These are phyloP conservation scores for Chelonus formosanus DNA, from an alignment of 2,888 invertebrate species.

Conservation along the genomic window DNA sequence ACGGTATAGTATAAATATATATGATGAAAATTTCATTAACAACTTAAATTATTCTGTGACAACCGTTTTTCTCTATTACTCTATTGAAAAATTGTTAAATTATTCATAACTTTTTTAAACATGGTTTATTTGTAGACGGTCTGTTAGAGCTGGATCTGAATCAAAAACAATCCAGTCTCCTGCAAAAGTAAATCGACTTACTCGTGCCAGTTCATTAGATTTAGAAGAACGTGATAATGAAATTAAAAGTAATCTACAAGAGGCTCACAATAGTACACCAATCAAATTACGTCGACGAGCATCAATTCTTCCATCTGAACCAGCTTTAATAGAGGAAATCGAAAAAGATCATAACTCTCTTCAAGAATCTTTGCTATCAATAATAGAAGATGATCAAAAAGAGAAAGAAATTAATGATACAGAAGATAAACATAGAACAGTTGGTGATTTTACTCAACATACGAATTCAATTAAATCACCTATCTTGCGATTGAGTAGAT, in stretches of 20 bases:
- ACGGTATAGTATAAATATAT: constrained; percentile 14
- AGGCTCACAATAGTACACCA: constrained; percentile 36
- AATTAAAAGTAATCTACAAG: background rate
- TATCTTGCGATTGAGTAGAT: too few relatives aligned
- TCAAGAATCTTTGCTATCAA: background rate
- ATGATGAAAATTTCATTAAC: too few relatives aligned
- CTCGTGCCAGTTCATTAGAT: constrained; percentile 54
- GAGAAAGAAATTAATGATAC: background rate
- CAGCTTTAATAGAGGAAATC: constrained; percentile 48
- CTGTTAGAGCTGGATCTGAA: constrained; percentile 54
- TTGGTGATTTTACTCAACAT: too few relatives aligned
- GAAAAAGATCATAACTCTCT: constrained; percentile 11
- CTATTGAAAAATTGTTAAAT: background rate
- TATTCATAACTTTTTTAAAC: constrained; percentile 9
- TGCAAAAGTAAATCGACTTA: constrained; percentile 47
- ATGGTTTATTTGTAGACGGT: constrained; percentile 35
- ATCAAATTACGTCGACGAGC: constrained; percentile 42
- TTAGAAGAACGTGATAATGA: constrained; percentile 38
- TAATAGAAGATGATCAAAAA: background rate
- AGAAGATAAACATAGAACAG: too few relatives aligned
- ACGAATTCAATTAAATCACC: too few relatives aligned
- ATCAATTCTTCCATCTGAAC: constrained; percentile 45
- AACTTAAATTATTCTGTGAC: background rate
- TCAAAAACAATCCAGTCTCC: constrained; percentile 46
- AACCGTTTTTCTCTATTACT: background rate